These are phyloP conservation scores for Leucophenga varia DNA, from an alignment of 1,140 invertebrate genomes.

Conservation along the genomic window DNA sequence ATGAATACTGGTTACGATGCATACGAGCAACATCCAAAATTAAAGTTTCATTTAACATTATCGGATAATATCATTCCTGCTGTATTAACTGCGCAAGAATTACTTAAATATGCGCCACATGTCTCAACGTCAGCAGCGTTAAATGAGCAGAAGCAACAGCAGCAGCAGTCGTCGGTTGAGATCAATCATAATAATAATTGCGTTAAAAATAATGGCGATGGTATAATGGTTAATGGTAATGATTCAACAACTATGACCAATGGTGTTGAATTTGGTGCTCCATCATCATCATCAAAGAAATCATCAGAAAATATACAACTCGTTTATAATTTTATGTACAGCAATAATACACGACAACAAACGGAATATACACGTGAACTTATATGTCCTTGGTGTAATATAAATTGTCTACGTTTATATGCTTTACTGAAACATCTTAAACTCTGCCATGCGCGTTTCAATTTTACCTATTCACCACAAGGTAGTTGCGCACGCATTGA, in stretches of 20 bases:
- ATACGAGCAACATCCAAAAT: conserved; percentile 73
- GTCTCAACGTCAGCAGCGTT: conserved; percentile 10
- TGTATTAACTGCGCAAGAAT: conserved; percentile 60
- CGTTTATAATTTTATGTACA: conserved; percentile 94
- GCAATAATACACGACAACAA: conserved; percentile 91
- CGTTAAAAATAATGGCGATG: conserved; percentile 31
- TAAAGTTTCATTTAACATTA: conserved; percentile 84
- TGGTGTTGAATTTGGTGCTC: conserved; percentile 1
- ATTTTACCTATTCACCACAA: conserved; percentile 75
- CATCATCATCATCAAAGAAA: too few species aligned
- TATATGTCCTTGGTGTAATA: conserved; percentile 91
- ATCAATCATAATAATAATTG: conserved; percentile 60
- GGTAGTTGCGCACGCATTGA: conserved; percentile 83
- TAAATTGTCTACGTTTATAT: conserved; percentile 86
- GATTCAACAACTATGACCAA: conserved; percentile 31
- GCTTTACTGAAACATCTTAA: conserved; percentile 91
- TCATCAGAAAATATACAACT: conserved; percentile 66
- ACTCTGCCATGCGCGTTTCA: conserved; percentile 89
- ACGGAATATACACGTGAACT: conserved; percentile 91
- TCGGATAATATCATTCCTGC: conserved; percentile 71
- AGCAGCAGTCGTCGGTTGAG: too few species aligned
- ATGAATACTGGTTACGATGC: conserved; percentile 63
- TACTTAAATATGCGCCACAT: conserved; percentile 44
- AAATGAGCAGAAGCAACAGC: conserved; percentile 19
- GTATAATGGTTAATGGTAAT: too few species aligned